Conservation (phyloP, 2,888 invertebrate species). For the Hemicrepidius hirtus region DNA sequence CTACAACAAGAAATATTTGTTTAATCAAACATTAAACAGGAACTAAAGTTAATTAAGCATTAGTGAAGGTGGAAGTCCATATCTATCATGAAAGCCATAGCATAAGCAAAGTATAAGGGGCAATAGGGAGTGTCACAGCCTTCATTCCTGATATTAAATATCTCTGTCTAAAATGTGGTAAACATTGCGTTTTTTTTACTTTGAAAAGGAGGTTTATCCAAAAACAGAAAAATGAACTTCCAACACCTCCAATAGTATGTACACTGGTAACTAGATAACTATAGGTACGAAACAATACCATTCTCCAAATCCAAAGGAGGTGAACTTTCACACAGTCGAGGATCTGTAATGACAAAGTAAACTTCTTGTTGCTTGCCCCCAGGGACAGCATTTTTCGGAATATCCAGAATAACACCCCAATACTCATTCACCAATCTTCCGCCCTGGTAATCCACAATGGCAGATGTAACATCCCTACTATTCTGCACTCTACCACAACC, state of each 20-base stretch:
- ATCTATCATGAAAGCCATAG: too few species aligned
- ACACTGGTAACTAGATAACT: conserved; percentile 60
- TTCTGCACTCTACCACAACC: conserved; percentile 53
- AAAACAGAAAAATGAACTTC: too few species aligned
- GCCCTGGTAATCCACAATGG: conserved; percentile 84
- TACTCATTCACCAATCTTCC: conserved; percentile 90
- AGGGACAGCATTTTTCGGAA: conserved; percentile 91
- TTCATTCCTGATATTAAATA: too few species aligned
- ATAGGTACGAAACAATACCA: conserved; percentile 76
- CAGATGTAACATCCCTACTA: conserved; percentile 71
- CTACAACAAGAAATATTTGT: conserved; percentile 72
- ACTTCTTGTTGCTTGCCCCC: conserved; percentile 90
- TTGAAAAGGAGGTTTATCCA: too few species aligned
- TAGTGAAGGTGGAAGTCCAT: background rate
- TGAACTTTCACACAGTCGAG: conserved; percentile 82
- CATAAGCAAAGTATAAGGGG: too few species aligned
- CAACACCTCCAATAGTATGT: conserved; percentile 55
- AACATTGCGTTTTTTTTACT: too few species aligned
- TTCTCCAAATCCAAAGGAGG: conserved; percentile 94
- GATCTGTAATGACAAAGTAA: conserved; percentile 92
- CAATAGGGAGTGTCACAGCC: too few species aligned
- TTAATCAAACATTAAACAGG: conserved; percentile 40
- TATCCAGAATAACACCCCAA: conserved; percentile 92
- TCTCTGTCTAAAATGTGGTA: too few species aligned
- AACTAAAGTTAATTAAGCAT: too few species aligned